Base-by-base conservation (phyloP, 2,113 vertebrate species). In the Oreochromis aureus region DNA sequence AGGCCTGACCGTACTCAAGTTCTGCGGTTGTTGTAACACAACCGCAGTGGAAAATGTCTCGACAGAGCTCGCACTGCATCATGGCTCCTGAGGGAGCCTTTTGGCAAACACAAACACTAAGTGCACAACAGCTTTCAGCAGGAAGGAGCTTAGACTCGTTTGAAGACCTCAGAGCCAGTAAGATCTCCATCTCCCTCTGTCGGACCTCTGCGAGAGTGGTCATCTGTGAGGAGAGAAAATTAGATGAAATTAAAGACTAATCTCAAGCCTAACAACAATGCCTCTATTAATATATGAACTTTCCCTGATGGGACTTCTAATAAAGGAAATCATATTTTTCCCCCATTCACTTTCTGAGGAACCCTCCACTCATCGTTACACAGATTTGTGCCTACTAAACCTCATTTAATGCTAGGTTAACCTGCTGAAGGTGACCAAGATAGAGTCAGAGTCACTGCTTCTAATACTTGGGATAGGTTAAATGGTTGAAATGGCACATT, bases 21-120 rank as follows among this genome's bases (percentile, higher is more conserved):
- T 91, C 76, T 2, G 18, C 36, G 41, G 95, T 86, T 2, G 90
- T 81, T 1, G 92, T 59, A 5, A 99, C 96, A 7, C 99, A 99
- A 88, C 94, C 48, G 0, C 95, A 94, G 87, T 99, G 99, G 95
- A 99, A 99, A 89, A 97, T 96, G 12, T 97, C 98, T 78, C 97
- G 96, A 95, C 99, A 99, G 79, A 99, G 98, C 92, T 99, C 98
- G 76, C 99, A 99, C 89, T 98, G 98, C 18, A 98, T 94, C 98
- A 99, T 99, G 7, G 97, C 97, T 5, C 97, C 97, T 0, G 96
- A 96, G 1, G 98, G 97, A 41, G 96, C 96, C 94, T 97, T 97
- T 94, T 97, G 98, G 94, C 99, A 99, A 79, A 99, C 84, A 7
- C 99, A 99, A 66, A 98, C 97, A 55, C 94, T 97, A 39, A 97